Evolutionary conservation across 1,140 invertebrate species (phyloP).

Genomic region (Brachystomella parvula): DNA sequence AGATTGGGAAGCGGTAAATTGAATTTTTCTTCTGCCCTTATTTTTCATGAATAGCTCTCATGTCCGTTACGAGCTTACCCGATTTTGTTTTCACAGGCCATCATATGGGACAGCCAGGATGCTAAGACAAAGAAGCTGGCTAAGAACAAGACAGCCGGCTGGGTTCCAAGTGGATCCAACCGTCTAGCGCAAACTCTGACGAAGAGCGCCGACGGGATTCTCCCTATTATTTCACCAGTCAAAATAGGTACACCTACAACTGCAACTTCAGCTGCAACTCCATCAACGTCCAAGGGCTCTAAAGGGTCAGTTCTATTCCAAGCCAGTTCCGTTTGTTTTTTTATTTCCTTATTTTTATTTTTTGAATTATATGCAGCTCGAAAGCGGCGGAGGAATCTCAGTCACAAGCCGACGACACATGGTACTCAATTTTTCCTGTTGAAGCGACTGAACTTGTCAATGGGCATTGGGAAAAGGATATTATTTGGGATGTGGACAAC

Average conservation of each 20-base stretch:
- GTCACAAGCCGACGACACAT: slow-evolving; percentile 63
- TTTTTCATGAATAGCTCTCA: too few species aligned
- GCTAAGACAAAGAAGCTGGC: slow-evolving; percentile 69
- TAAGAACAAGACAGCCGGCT: slow-evolving; percentile 85
- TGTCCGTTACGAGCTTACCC: too few species aligned
- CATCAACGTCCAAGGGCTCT: background rate
- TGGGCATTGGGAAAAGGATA: slow-evolving; percentile 92
- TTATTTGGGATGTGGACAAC: slow-evolving; percentile 90
- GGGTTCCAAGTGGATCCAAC: slow-evolving; percentile 86
- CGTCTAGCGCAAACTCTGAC: slow-evolving; percentile 78
- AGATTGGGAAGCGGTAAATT: slow-evolving; percentile 97
- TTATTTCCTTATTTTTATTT: background rate
- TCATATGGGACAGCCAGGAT: slow-evolving; percentile 96
- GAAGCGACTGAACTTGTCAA: slow-evolving; percentile 95
- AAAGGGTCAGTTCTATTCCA: background rate
- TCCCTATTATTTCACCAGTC: background rate
- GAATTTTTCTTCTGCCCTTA: too few species aligned
- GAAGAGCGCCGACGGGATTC: background rate
- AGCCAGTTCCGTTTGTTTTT: background rate
- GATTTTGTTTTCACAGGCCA: too few species aligned
- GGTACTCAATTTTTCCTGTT: slow-evolving; percentile 96
- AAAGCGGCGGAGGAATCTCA: background rate
- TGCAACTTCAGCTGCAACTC: background rate
- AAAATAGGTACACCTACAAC: background rate
- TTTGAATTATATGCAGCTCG: background rate